A percentile compares a stretch with the other conserved stretches of the same genome.
phyloP scores from a whole-genome alignment of 2,113 vertebrate species.

The Indicator maculatus region DNA sequence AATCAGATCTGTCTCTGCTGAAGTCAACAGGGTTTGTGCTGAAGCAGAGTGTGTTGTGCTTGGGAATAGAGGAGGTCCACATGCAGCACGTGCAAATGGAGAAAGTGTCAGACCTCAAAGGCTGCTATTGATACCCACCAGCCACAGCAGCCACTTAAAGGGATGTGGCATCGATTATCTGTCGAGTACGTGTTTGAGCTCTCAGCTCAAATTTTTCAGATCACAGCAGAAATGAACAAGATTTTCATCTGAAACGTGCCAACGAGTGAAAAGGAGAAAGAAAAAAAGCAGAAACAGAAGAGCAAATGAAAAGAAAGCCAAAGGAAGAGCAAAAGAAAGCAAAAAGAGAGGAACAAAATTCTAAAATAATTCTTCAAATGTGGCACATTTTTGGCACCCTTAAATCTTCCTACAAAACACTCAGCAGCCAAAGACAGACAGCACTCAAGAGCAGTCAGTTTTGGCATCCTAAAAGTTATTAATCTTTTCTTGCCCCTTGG shows the following conservation, averaged over 20 bases:
- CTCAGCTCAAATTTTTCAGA: not conserved
- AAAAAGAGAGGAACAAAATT: too few relatives aligned
- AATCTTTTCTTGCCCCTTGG: not conserved
- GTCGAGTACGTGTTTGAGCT: fast-evolving
- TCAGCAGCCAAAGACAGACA: fast-evolving
- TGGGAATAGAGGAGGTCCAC: not conserved
- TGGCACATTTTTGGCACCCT: not conserved
- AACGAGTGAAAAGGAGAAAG: too few relatives aligned
- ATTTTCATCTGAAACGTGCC: not conserved
- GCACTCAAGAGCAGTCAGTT: not conserved
- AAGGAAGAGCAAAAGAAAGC: too few relatives aligned
- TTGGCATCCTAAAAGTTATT: not conserved
- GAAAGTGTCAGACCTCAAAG: not conserved
- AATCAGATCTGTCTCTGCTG: not conserved
- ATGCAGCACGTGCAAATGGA: not conserved
- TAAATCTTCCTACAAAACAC: not conserved
- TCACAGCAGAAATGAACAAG: not conserved
- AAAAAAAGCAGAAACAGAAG: too few relatives aligned
- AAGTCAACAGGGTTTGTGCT: not conserved
- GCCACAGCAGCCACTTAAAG: not conserved
- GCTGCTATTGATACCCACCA: not conserved
- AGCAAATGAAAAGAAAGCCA: too few relatives aligned
- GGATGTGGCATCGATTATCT: not conserved
- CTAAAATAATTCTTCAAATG: not conserved
- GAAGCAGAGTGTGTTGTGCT: fast-evolving